These are phyloP conservation scores for Gnathonemus longibarbis DNA, from an alignment of 2,113 vertebrate genomes.

Conservation along the genomic window DNA sequence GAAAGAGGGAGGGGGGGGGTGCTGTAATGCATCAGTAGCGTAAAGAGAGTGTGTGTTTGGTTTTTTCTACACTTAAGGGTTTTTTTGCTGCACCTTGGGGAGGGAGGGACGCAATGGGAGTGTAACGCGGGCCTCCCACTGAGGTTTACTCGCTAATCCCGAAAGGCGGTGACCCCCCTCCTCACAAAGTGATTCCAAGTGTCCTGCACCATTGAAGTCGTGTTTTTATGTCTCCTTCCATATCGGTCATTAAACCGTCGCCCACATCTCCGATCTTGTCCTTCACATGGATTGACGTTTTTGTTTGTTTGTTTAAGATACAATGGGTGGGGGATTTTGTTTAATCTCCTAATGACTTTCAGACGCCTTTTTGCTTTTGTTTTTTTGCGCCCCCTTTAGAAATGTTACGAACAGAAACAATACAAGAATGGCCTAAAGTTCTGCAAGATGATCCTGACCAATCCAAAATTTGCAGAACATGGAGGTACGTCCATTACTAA, in stretches of 20 bases:
- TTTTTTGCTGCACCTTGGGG: neutral
- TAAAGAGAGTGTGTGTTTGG: neutral
- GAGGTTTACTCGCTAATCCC: neutral
- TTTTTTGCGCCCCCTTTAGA: constrained; percentile 51
- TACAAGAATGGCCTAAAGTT: constrained; percentile 99
- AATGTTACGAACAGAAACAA: constrained; percentile 98
- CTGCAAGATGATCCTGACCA: constrained; percentile 98
- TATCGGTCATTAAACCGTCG: neutral
- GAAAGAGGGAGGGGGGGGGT: neutral
- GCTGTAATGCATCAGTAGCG: neutral
- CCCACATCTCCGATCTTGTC: too few species aligned
- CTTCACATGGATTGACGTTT: neutral
- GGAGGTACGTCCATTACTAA: constrained; percentile 65
- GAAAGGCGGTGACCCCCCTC: neutral
- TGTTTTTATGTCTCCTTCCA: neutral
- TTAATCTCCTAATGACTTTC: neutral
- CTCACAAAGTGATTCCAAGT: neutral
- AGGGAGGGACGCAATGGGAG: neutral
- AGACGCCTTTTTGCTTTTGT: neutral
- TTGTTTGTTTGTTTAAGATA: neutral
- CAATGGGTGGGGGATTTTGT: neutral
- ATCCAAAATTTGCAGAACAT: constrained; percentile 97
- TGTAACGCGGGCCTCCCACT: neutral
- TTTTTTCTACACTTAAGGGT: neutral
- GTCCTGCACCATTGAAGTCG: neutral